Conservation (phyloP, 1,140 invertebrate genomes). For the Trissolcus basalis region DNA sequence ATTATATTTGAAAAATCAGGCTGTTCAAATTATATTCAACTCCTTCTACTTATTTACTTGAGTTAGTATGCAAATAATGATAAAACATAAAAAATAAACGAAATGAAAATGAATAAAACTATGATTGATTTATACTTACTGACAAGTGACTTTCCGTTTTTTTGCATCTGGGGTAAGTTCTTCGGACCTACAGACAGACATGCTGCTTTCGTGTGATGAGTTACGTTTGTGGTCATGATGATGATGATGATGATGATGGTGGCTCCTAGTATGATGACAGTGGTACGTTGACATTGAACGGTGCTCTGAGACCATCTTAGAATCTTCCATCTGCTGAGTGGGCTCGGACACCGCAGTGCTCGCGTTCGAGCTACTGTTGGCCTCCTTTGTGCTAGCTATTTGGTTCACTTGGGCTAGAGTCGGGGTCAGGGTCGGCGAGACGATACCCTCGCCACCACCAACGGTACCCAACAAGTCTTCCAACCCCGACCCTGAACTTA, state of each 20-base stretch:
- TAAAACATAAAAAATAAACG: background rate
- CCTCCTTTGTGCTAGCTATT: constrained; percentile 43
- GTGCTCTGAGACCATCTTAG: constrained; percentile 65
- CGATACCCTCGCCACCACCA: constrained; percentile 55
- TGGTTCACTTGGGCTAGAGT: constrained; percentile 47
- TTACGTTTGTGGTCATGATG: constrained; percentile 63
- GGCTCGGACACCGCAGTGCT: constrained; percentile 56
- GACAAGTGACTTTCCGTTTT: constrained; percentile 67
- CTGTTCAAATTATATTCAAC: too few relatives aligned
- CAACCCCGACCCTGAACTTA: constrained; percentile 63
- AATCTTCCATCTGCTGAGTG: constrained; percentile 64
- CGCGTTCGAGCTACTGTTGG: constrained; percentile 33
- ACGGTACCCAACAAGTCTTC: constrained; percentile 64
- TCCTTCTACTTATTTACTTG: too few relatives aligned
- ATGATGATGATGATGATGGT: constrained; percentile 65
- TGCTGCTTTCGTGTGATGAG: constrained; percentile 51
- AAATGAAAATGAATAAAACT: background rate
- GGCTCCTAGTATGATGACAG: constrained; percentile 62
- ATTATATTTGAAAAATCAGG: too few relatives aligned
- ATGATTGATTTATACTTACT: constrained; percentile 64
- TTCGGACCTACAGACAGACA: constrained; percentile 50
- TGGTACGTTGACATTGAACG: constrained; percentile 61
- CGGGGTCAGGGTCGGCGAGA: constrained; percentile 36
- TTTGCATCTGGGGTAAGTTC: constrained; percentile 60
- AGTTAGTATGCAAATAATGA: too few relatives aligned